Evolutionary conservation across 2,888 invertebrate genomes (phyloP), one percentile per base, ranked within the genome.

Genomic region (Pyrochroa serraticornis): DNA sequence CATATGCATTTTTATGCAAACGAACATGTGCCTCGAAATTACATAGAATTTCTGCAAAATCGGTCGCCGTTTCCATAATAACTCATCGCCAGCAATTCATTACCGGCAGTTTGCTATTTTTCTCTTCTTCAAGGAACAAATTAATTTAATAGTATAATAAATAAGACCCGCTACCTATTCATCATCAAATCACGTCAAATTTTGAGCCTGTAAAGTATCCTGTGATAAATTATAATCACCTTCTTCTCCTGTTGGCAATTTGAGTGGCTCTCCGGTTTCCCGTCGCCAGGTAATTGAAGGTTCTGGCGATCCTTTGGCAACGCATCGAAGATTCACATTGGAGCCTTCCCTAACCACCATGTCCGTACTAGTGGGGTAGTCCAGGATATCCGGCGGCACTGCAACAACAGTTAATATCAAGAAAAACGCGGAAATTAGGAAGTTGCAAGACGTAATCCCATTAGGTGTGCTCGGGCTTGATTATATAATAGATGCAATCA

Each of bases 271-370:
- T 12, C 90, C 90, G 56, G 89, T 89, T 77, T 94, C 94, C 35
- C 92, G 84, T 63, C 91, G 83, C 96, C 96, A 96, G 52, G 89
- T 91, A 64, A 95, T 92, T 8, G 85, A 87, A 0, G 96, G 95
- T 47, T 86, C 82, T 0, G 95, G 95, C 10, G 91, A 89, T 3
- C 95, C 93, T 49, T 90, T 91, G 0, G 94, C 95, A 8, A 91
- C 92, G 76, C 95, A 96, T 9, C 88, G 84, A 49, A 96, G 82
- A 56, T 90, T 91, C 49, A 95, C 93, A 73, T 93, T 93, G 64
- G 89, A 89, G 13, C 93, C 93, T 78, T 94, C 95, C 33, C 90
- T 80, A 6, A 92, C 93, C 60, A 91, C 88, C 83, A 92, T 90
- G 80, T 93, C 93, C 64, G 91, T 89, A 76, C 92, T 92, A 47